Evolutionary conservation across 1,140 invertebrate species (phyloP), one percentile per base, ranked within the genome.

Genomic region (Drosophila repleta): DNA sequence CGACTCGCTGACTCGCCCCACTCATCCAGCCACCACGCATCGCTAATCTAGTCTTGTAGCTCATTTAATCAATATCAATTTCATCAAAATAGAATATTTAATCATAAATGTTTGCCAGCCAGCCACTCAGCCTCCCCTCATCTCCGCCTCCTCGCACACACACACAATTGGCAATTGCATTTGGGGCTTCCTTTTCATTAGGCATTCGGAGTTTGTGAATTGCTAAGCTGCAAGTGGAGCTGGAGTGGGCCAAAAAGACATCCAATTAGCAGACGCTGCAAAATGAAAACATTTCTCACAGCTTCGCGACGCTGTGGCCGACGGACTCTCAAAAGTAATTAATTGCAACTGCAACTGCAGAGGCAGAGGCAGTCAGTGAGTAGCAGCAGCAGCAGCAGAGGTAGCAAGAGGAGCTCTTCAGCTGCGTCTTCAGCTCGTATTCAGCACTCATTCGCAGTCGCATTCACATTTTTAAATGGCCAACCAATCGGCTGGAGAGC

Each of bases 201-300:
- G 6, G 32, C 7, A 29, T 29, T 11, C 11, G 3, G 32, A 35
- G 32, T 13, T 35, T 35, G 7, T 35, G 32, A 35, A 32, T 32
- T 32, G 29, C 7, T 10, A 10, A 32, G 29, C 29, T 8, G 51
- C 51, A n/a, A n/a, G n/a, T n/a, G n/a, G n/a, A n/a, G n/a, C n/a
- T 17, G n/a, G 32, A 35, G 3, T 10, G n/a, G 21, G 35, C 17
- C 37, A 53, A 58, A 53, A 58, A 60, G 55, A 41, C 46, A 65
- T 51, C 78, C 83, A 87, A 87, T 87, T 87, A 87, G 78, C 64
- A 51, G 82, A 71, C 65, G 74, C 81, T 84, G 75, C 82, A 76
- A 82, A 87, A 85, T 85, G 82, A 85, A 82, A 85, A 87, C 82
- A 85, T 85, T 85, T 85, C 82, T 87, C 82, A 87, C 82, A 81